These are phyloP conservation scores for Bombus sibiricus DNA, from an alignment of 1,140 invertebrate genomes.

Conservation along the genomic window DNA sequence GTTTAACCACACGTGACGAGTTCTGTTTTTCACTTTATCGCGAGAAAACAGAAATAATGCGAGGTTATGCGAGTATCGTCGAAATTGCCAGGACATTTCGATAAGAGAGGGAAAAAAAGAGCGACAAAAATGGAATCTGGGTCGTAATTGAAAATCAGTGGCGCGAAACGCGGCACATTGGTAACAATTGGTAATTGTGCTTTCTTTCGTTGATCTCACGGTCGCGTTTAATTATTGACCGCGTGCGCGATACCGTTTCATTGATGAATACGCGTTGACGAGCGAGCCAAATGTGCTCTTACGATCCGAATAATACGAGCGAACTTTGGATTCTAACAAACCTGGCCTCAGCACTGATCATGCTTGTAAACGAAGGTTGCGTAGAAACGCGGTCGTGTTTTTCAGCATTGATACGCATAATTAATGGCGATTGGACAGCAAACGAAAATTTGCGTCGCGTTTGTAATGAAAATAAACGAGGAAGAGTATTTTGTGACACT, in stretches of 20 bases:
- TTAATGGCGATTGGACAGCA: not conserved
- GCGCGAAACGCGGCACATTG: not conserved
- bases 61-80: not conserved
- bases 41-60: not conserved
- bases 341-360: too few relatives aligned
- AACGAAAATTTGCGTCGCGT: not conserved
- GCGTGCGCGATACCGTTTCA: not conserved
- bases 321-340: too few relatives aligned
- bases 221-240: not conserved
- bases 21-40: not conserved
- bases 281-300: not conserved
- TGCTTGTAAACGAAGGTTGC: too few relatives aligned
- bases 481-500: not conserved
- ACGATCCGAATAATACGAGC: not conserved
- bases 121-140: not conserved
- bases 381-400: not conserved
- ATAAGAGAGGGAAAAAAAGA: not conserved
- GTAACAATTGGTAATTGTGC: not conserved
- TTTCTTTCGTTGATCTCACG: not conserved
- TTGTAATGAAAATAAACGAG: not conserved
- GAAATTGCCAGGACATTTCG: not conserved
- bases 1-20: not conserved
- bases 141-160: not conserved
- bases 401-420: not conserved
- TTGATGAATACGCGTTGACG: constrained; percentile 18